Evolutionary conservation across 1,140 invertebrate genomes (phyloP), one percentile per base, ranked within the genome.

Genomic region (Apis dorsata): DNA sequence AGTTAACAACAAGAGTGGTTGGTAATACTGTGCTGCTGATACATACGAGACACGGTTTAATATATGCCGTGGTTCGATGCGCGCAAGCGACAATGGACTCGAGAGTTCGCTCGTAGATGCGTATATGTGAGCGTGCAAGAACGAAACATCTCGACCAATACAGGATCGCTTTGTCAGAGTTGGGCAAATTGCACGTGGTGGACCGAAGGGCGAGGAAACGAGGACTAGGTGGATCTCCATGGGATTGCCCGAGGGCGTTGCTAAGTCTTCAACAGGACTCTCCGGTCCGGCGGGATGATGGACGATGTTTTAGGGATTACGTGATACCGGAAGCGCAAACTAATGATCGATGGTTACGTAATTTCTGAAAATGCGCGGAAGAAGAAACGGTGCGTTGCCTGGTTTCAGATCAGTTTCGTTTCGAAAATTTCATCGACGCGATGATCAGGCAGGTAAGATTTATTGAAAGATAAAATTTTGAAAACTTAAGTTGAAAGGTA

Each of bases 251-350:
- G 62, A 77, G 86, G 82, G 71, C 44, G n/a, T 63, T 72, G 75
- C 70, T 60, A 81, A 76, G 81, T 78, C 86, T 86, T 75, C 66
- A 73, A 62, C 79, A 68, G 72, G 79, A 68, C 79, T 80, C 63
- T 76, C 9, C 44, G 53, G 59, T 24, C 74, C 81, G 81, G 79
- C 85, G 80, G 85, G 63, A 87, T 87, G 86, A 87, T 87, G 85
- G 85, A 87, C 86, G 85, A 87, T 77, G 86, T 87, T 87, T 87
- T 87, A 87, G 85, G 86, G 85, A 87, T 87, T 86, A 87, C 83
- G 86, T 84, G 86, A 87, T 87, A 87, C 86, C 86, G 86, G 86
- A 87, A 87, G 86, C 81, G 72, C 74, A 71, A 75, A 80, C 86
- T 87, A 87, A 87, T 84, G 85, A 84, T 87, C 85, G 76, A 34